These are phyloP conservation scores for Scelioninae gen. 2 DNA, from an alignment of 2,888 invertebrate species.

Conservation along the genomic window DNA sequence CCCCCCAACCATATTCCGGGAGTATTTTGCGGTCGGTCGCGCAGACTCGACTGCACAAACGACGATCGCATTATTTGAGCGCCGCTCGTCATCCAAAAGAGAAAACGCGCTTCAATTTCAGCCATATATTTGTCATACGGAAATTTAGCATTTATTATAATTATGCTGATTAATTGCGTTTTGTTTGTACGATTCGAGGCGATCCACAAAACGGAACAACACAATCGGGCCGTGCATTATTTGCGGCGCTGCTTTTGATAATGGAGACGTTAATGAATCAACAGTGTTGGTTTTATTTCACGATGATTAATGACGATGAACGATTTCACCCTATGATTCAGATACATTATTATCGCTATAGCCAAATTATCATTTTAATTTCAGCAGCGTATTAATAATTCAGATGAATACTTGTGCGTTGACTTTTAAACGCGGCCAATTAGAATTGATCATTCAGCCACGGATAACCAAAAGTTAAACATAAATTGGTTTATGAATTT, in stretches of 20 bases:
- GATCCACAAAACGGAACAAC: slow-evolving; percentile 22
- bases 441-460: too few species aligned
- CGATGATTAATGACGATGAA: slow-evolving; percentile 8
- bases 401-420: too few species aligned
- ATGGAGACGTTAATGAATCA: slow-evolving; percentile 32
- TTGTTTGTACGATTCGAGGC: slow-evolving; percentile 18
- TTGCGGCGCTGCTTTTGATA: slow-evolving; percentile 19
- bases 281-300: slow-evolving; percentile 16
- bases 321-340: not conserved
- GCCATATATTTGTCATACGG: slow-evolving; percentile 7
- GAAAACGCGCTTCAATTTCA: slow-evolving; percentile 25
- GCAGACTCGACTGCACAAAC: too few species aligned
- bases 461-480: too few species aligned
- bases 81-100: slow-evolving; percentile 25
- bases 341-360: not conserved
- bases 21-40: too few species aligned
- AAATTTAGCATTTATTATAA: slow-evolving; percentile 35
- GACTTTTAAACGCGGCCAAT: too few species aligned
- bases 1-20: too few species aligned
- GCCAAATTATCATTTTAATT: not conserved
- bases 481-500: too few species aligned
- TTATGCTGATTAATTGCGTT: slow-evolving; percentile 30
- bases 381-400: too few species aligned
- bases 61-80: too few species aligned
- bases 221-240: slow-evolving; percentile 21